These are phyloP conservation scores for Scrobipalpa atriplicella DNA, from an alignment of 2,888 invertebrate genomes.

Conservation along the genomic window DNA sequence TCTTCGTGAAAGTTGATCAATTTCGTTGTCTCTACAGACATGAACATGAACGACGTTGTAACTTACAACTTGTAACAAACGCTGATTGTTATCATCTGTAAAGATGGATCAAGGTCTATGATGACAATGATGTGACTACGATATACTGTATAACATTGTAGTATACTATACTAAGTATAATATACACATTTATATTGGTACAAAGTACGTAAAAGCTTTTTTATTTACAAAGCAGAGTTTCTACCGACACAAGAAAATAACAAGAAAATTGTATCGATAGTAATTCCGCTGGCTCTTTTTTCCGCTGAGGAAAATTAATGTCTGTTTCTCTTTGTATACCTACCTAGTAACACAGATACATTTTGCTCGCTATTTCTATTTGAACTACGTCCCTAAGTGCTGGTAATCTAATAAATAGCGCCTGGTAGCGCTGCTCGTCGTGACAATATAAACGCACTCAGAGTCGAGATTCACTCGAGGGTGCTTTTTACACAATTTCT, in stretches of 20 bases:
- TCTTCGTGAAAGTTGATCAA: no score
- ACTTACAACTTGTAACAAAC: no score
- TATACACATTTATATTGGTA: no score
- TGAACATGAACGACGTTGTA: no score
- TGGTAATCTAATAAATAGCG: conserved; percentile 48
- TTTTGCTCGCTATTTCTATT: conserved; percentile 13
- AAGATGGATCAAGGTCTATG: no score
- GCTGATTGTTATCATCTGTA: no score
- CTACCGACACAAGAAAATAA: background rate
- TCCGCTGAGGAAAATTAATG: conserved; percentile 5
- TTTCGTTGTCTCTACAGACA: no score
- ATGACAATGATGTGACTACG: no score
- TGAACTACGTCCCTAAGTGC: conserved; percentile 35
- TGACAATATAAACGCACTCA: conserved; percentile 64
- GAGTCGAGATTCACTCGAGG: conserved; percentile 60
- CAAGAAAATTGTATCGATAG: background rate
- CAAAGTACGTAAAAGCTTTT: background rate
- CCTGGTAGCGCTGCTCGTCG: conserved; percentile 47
- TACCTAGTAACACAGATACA: background rate
- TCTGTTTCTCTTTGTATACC: background rate
- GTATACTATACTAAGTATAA: no score
- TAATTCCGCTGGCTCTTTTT: background rate
- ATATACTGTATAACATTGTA: no score
- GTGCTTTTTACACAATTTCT: conserved; percentile 67
- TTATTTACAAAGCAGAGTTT: background rate